Evolutionary conservation across 2,888 invertebrate species (phyloP).

Genomic region (Achlya flavicornis): DNA sequence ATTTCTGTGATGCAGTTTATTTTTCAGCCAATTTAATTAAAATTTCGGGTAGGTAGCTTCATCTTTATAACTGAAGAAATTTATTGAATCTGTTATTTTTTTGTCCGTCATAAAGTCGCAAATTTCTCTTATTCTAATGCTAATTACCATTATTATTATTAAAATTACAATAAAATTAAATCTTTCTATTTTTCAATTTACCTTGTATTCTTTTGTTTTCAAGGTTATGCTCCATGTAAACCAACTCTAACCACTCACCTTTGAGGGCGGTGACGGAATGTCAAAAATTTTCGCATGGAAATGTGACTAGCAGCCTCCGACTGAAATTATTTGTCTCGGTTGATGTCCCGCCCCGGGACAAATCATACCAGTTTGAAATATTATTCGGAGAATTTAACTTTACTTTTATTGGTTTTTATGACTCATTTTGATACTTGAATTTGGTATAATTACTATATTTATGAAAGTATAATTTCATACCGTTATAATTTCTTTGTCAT

Average conservation of each 20-base stretch:
- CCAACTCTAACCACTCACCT: slow-evolving; percentile 33
- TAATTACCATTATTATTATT: background rate
- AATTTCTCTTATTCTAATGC: no score
- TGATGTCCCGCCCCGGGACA: slow-evolving; percentile 50
- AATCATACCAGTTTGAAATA: slow-evolving; percentile 3
- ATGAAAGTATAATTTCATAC: background rate
- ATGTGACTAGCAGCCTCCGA: slow-evolving; percentile 60
- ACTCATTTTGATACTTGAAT: background rate
- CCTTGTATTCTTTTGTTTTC: background rate
- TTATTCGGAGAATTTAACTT: slow-evolving; percentile 8
- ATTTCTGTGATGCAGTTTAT: no score
- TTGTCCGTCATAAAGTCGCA: no score
- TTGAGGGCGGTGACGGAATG: slow-evolving; percentile 75
- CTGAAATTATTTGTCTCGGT: slow-evolving; percentile 36
- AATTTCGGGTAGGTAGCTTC: no score
- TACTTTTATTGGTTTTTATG: slow-evolving; percentile 4
- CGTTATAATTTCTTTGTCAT: background rate
- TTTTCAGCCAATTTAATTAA: no score
- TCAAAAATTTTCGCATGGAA: slow-evolving; percentile 71
- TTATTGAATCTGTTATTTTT: no score
- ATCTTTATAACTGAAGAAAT: no score
- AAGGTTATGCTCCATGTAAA: slow-evolving; percentile 45
- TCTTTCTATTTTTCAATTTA: no score
- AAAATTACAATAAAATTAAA: no score
- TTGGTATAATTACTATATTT: slow-evolving; percentile 2